A percentile compares a stretch with the other conserved stretches of the same genome.
These are phyloP conservation scores for Nestor notabilis DNA, from an alignment of 2,113 vertebrate genomes.

Conservation along the genomic window DNA sequence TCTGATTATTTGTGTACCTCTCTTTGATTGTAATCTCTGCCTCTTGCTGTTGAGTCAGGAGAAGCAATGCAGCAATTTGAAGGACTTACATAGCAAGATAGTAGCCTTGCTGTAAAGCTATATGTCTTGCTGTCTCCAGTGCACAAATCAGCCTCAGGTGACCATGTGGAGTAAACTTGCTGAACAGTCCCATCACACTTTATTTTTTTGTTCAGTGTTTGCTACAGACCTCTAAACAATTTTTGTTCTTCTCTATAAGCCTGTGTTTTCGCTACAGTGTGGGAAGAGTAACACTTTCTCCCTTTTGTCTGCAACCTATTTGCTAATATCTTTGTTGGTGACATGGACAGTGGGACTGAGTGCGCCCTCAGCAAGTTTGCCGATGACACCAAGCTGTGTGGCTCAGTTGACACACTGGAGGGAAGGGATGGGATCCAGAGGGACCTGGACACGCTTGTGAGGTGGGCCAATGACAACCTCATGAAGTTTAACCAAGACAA, in stretches of 20 bases:
- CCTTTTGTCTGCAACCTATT: neutral
- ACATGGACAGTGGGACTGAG: too few relatives aligned
- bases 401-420: too few relatives aligned
- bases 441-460: too few relatives aligned
- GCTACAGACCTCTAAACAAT: neutral
- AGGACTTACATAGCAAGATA: neutral
- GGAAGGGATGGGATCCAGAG: too few relatives aligned
- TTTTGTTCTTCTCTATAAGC: neutral
- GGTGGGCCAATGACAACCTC: too few relatives aligned
- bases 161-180: neutral
- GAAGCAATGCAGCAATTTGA: neutral
- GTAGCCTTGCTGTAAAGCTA: neutral
- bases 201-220: neutral
- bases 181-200: neutral
- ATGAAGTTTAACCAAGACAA: too few relatives aligned
- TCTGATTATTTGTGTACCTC: neutral
- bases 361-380: too few relatives aligned
- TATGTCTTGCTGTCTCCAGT: neutral
- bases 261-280: neutral
- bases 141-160: neutral
- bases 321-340: neutral
- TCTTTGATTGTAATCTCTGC: neutral
- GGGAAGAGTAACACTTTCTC: neutral
- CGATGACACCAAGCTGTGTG: too few relatives aligned
- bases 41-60: conserved; percentile 13